Evolutionary conservation across 2,113 vertebrate species (phyloP).

Genomic region (Gymnocephalus cernua): DNA sequence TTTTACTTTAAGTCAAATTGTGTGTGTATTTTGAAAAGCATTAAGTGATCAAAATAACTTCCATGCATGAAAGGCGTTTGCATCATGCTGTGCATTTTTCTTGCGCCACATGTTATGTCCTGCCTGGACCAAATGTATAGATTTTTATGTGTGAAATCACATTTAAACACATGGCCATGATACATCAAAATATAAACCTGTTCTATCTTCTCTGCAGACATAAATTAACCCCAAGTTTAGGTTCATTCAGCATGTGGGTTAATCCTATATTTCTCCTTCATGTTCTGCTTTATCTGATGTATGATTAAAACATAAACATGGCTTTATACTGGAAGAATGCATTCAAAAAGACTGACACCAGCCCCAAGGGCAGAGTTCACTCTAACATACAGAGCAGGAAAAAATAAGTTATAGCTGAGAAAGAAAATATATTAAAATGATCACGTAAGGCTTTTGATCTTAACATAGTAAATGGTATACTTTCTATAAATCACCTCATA

Average conservation of each 20-base stretch:
- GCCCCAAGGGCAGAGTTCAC: slow-evolving; percentile 7
- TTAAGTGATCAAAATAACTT: slow-evolving; percentile 2
- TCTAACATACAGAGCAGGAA: background rate
- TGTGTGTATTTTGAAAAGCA: slow-evolving; percentile 15
- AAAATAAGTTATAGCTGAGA: background rate
- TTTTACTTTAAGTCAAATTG: slow-evolving; percentile 1
- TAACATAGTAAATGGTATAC: background rate
- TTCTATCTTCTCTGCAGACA: slow-evolving; percentile 10
- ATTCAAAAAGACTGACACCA: background rate
- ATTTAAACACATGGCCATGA: slow-evolving; percentile 38
- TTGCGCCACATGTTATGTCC: background rate
- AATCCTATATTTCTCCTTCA: background rate
- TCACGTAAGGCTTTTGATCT: background rate
- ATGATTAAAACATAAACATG: background rate
- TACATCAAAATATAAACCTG: slow-evolving; percentile 2
- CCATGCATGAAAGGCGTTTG: background rate
- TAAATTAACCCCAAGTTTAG: slow-evolving; percentile 13
- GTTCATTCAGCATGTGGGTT: slow-evolving; percentile 13
- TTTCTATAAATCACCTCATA: background rate
- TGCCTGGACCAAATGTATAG: slow-evolving; percentile 21
- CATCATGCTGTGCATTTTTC: slow-evolving; percentile 1
- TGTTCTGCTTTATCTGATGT: slow-evolving; percentile 7
- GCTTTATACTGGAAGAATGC: background rate
- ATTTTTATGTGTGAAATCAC: slow-evolving; percentile 25
- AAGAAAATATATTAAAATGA: slow-evolving; percentile 8